phyloP scores from a whole-genome alignment of 2,797 vertebrate species.

The Enteromius viviparus region DNA sequence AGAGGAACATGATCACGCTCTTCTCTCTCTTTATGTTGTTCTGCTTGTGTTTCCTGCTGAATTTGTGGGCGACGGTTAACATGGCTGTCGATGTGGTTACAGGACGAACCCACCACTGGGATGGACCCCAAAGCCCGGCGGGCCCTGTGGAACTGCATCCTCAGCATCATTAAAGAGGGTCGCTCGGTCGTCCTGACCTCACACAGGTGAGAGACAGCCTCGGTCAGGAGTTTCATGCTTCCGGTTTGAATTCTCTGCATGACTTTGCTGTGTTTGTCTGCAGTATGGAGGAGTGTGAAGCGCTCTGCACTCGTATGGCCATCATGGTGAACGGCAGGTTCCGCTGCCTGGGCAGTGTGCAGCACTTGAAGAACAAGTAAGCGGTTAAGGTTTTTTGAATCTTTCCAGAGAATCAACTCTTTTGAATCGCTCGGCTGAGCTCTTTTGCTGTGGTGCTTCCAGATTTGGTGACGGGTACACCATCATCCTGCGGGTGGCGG shows the following conservation, averaged over 20 bases:
- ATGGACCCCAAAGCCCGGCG: slow-evolving; percentile 97
- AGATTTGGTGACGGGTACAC: slow-evolving; percentile 98
- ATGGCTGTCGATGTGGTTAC: slow-evolving; percentile 50
- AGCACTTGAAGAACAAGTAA: slow-evolving; percentile 96
- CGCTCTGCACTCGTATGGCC: slow-evolving; percentile 95
- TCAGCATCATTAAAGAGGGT: slow-evolving; percentile 94
- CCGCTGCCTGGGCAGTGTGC: slow-evolving; percentile 93
- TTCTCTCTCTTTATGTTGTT: slow-evolving; percentile 28
- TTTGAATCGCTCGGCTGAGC: slow-evolving; percentile 6
- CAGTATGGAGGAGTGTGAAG: slow-evolving; percentile 99
- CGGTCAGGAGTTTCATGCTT: not conserved
- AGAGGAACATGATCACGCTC: slow-evolving; percentile 5
- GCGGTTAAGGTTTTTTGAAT: not conserved
- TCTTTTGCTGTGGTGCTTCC: slow-evolving; percentile 2
- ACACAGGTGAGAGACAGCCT: slow-evolving; percentile 81
- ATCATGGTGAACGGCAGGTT: slow-evolving; percentile 98
- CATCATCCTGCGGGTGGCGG: slow-evolving; percentile 91
- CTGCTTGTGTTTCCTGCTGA: slow-evolving; percentile 33
- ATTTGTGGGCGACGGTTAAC: slow-evolving; percentile 56
- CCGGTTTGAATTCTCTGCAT: not conserved
- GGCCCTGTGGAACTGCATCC: slow-evolving; percentile 95
- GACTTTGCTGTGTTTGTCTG: slow-evolving; percentile 20
- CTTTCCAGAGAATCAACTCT: not conserved
- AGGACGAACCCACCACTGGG: slow-evolving; percentile 98
- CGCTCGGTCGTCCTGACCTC: slow-evolving; percentile 97